Conservation (phyloP, 2,888 invertebrate species). For the Ditula angustiorana region DNA sequence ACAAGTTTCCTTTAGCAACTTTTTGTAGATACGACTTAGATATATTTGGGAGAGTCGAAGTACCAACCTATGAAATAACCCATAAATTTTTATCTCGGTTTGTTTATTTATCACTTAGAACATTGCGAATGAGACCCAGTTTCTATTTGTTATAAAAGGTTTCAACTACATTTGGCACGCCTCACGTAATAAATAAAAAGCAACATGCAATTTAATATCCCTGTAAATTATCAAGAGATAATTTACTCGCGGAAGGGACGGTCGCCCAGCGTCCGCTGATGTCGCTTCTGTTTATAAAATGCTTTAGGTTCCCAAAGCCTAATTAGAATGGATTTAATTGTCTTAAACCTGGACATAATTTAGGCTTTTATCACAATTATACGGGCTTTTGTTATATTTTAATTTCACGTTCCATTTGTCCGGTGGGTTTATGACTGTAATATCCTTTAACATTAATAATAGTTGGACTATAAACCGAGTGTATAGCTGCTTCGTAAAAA, state of each 20-base stretch:
- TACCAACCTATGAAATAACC: no score
- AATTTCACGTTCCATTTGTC: conserved; percentile 44
- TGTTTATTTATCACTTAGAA: background rate
- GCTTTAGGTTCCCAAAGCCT: conserved; percentile 53
- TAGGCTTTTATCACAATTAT: conserved; percentile 36
- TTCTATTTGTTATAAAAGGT: background rate
- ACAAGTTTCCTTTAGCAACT: no score
- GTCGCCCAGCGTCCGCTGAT: conserved; percentile 32
- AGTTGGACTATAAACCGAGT: conserved; percentile 23
- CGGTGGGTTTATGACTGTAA: conserved; percentile 31
- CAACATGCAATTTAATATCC: conserved; percentile 28
- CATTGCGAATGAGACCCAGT: background rate
- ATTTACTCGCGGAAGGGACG: conserved; percentile 31
- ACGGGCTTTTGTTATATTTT: conserved; percentile 50
- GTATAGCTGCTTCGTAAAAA: conserved; percentile 18
- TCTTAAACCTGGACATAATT: conserved; percentile 36
- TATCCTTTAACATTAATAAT: conserved; percentile 20
- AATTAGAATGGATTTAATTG: conserved; percentile 51
- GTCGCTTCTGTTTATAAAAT: conserved; percentile 54
- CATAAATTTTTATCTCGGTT: background rate
- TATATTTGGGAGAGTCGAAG: no score
- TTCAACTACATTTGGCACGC: conserved; percentile 7
- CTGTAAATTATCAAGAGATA: conserved; percentile 27
- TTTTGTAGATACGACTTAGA: no score
- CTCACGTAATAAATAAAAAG: conserved; percentile 12